phyloP scores from a whole-genome alignment of 2,888 invertebrate genomes.

The Nesidiocoris tenuis region DNA sequence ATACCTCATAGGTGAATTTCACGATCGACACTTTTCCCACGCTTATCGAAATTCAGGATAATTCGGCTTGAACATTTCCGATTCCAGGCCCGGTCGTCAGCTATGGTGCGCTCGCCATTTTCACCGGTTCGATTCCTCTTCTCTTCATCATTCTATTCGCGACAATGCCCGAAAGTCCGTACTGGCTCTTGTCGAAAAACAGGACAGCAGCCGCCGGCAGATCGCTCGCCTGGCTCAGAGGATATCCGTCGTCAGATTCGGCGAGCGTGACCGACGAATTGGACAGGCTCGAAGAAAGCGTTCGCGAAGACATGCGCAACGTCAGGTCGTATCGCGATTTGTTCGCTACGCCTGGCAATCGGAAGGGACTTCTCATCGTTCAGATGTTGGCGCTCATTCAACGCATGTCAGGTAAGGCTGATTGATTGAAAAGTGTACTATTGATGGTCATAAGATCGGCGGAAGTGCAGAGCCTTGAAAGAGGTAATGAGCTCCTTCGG shows the following conservation, averaged over 20 bases:
- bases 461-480: too few species aligned
- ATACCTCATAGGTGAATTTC: conserved; percentile 58
- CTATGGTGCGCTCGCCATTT: conserved; percentile 59
- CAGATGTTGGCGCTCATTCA: conserved; percentile 46
- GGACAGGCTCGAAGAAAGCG: conserved; percentile 42
- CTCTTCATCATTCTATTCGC: conserved; percentile 60
- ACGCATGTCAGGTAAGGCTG: conserved; percentile 47
- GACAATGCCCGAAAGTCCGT: conserved; percentile 70
- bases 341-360: conserved; percentile 46
- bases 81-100: conserved; percentile 58
- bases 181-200: conserved; percentile 60
- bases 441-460: too few species aligned
- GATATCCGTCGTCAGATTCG: conserved; percentile 56
- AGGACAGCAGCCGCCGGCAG: conserved; percentile 60
- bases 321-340: conserved; percentile 45
- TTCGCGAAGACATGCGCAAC: conserved; percentile 48
- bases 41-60: too few species aligned
- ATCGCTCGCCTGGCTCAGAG: conserved; percentile 63
- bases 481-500: too few species aligned
- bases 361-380: conserved; percentile 49
- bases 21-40: neutral
- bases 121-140: conserved; percentile 61
- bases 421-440: neutral
- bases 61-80: too few species aligned
- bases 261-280: conserved; percentile 60